Evolutionary conservation across 2,888 invertebrate species (phyloP), one percentile per base, ranked within the genome.

Genomic region (Caenorhabditis virilis): DNA sequence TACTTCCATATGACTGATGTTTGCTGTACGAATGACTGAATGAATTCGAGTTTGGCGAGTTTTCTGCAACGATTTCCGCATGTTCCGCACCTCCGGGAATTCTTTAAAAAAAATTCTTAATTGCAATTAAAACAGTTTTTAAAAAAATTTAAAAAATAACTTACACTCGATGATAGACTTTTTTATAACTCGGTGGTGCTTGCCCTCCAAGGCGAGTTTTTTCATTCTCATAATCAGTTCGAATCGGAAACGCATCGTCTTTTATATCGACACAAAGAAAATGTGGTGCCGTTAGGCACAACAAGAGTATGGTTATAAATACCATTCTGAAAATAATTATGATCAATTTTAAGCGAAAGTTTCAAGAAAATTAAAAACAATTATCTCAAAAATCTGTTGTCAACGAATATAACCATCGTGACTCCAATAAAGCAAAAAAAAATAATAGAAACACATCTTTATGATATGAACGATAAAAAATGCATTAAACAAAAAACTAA

Each of bases 31-130:
- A 52, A 7, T 56, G 51, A 30, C 62, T 62, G 22, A 23, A 62
- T 5, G 62, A 62, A 25, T 62, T 62, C 11, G 62, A 56, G 16
- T 47, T 51, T 1, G 62, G 62, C 5, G 35, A 50, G 9, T 62
- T 62, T 16, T 51, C 48, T 25, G 52, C 56, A 5, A 46, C 39
- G 2, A 62, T 54, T 27, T 62, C 62, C 15, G 56, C 62, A 30
- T 62, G 56, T 27, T 62, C 62, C 1, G 51, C 20, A 22, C 62
- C 62, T 15, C 62, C 62, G 9, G 62, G 62, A n/a, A 62, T 51
- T 30, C 62, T 62, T 46, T 16, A 62, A 35, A 15, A 26, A 15
- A 45, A 5, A n/a, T n/a, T n/a, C n/a, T n/a, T n/a, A n/a, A n/a
- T n/a, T n/a, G n/a, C n/a, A n/a, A n/a, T n/a, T n/a, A n/a, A 16